Base-by-base conservation (phyloP, 1,140 invertebrate species). In the Dreissena rostriformis region DNA sequence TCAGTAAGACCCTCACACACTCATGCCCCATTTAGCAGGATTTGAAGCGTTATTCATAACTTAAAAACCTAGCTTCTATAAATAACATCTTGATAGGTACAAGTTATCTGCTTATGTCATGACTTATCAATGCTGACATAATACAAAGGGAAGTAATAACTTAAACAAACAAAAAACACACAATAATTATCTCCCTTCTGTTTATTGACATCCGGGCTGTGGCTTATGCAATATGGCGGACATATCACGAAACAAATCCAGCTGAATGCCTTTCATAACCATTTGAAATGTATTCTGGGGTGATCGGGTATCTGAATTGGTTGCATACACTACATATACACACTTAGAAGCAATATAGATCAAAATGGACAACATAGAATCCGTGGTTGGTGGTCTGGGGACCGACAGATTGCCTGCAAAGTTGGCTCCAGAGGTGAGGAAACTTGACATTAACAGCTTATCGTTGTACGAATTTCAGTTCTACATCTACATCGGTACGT, bases 381-480 rank as follows among this genome's bases (percentile, higher is more conserved):
- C 72, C 73, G 24, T 55, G 39, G 17, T 57, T 51, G 15, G 76
- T 77, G 70, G 66, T 66, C 6, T 63, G 67, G 12, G 88, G 88
- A 90, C 88, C 77, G 91, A 91, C 76, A 72, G 87, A 65, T 66
- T 94, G 72, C 93, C 93, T 22, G 92, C 90, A 70, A 89, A 93
- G 80, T 92, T 99, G 51, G 98, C 98, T 11, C 91, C 91, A 67
- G 91, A 92, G 88, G 91, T 91, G 86, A 84, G 74, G 14, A 68
- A 53, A 14, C 17, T 51, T 26, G 22, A 26, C 17, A 12, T 77
- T 39, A 17, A 22, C 28, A 14, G 17, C n/a, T 57, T 5, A 17
- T 65, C 49, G 39, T 52, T 49, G 39, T 70, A 65, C 22, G 24
- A 24, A 24, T 17, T 73, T 5, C 63, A 26, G 57, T 28, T 52